Evolutionary conservation across 1,140 invertebrate species (phyloP).

Genomic region (Bicyclus anynana): DNA sequence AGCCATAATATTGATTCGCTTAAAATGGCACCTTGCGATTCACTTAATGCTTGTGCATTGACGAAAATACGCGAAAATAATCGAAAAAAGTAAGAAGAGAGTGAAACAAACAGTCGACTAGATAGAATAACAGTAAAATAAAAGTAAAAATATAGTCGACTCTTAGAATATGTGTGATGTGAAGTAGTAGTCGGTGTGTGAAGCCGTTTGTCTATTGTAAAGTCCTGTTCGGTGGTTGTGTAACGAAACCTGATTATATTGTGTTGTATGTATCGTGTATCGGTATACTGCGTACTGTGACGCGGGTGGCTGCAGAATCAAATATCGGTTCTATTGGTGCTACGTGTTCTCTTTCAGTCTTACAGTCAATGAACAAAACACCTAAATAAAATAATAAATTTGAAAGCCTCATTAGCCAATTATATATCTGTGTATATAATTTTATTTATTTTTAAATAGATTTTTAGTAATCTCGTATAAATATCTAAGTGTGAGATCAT

Average conservation of each 20-base stretch:
- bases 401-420: slow-evolving; percentile 74
- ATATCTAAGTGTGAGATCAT: slow-evolving; percentile 76
- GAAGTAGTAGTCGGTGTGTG: slow-evolving; percentile 25
- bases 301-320: slow-evolving; percentile 41
- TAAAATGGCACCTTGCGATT: slow-evolving; percentile 70
- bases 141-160: slow-evolving; percentile 36
- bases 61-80: slow-evolving; percentile 30
- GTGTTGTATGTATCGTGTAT: slow-evolving; percentile 10
- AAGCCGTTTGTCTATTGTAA: slow-evolving; percentile 26
- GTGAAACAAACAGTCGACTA: slow-evolving; percentile 40
- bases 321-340: slow-evolving; percentile 57
- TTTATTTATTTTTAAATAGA: slow-evolving; percentile 67
- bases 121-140: slow-evolving; percentile 38
- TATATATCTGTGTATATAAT: slow-evolving; percentile 70
- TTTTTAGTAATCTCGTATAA: slow-evolving; percentile 76
- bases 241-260: slow-evolving; percentile 13
- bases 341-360: slow-evolving; percentile 63
- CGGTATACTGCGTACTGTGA: slow-evolving; percentile 29
- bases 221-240: slow-evolving; percentile 26
- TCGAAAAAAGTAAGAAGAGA: slow-evolving; percentile 29
- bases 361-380: slow-evolving; percentile 63
- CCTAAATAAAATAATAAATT: slow-evolving; percentile 63
- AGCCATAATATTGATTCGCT: slow-evolving; percentile 66
- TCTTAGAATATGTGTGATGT: slow-evolving; percentile 28
- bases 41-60: slow-evolving; percentile 52